These are phyloP conservation scores for Saccostrea glomerata DNA, from an alignment of 1,140 invertebrate genomes.

Conservation along the genomic window DNA sequence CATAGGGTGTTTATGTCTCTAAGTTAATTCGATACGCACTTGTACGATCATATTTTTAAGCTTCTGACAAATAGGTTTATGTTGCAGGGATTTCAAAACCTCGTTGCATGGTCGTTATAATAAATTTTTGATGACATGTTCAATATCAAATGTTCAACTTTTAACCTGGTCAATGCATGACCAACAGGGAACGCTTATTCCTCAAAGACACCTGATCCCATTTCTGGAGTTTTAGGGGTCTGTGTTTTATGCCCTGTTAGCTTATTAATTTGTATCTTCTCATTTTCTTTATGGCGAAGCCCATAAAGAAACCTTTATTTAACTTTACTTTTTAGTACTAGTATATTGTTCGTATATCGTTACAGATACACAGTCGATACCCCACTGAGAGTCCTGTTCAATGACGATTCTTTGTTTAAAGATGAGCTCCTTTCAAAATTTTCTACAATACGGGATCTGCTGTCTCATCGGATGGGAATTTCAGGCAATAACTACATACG, in stretches of 20 bases:
- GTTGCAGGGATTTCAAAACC: too few relatives aligned
- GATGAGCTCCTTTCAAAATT: conserved; percentile 41
- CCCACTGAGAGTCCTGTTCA: conserved; percentile 2
- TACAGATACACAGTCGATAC: conserved; percentile 41
- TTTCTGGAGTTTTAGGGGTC: not conserved
- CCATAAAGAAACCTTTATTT: too few relatives aligned
- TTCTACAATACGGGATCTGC: conserved; percentile 50
- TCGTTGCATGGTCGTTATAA: too few relatives aligned
- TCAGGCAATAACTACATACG: conserved; percentile 54
- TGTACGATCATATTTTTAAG: too few relatives aligned
- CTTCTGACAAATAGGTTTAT: too few relatives aligned
- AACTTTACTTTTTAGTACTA: not conserved
- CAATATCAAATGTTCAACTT: too few relatives aligned
- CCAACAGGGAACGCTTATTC: not conserved
- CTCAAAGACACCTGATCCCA: not conserved
- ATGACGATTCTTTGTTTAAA: conserved; percentile 40
- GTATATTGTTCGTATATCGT: not conserved
- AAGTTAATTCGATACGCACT: too few relatives aligned
- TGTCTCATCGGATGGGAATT: conserved; percentile 53
- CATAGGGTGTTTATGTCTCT: too few relatives aligned
- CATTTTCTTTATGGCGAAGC: too few relatives aligned
- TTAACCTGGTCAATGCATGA: not conserved
- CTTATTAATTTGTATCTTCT: too few relatives aligned
- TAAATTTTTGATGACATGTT: too few relatives aligned
- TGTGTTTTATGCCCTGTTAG: not conserved